Evolutionary conservation across 2,113 vertebrate species (phyloP).

Genomic region (Natator depressus): DNA sequence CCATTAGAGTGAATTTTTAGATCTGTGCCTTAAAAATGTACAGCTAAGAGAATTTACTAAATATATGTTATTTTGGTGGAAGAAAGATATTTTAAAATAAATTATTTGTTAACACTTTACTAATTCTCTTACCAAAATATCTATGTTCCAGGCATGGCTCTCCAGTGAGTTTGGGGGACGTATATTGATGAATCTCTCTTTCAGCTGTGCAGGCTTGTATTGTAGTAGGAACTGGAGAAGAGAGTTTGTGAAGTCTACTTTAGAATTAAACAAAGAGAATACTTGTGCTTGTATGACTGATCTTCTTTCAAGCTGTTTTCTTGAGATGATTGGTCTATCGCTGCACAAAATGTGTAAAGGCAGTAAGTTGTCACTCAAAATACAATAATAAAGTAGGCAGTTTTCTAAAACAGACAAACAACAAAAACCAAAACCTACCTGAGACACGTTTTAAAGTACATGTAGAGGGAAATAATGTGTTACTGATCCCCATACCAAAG

Average conservation of each 20-base stretch:
- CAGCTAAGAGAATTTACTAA: neutral
- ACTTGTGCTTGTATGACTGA: conserved; percentile 16
- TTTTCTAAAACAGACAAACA: conserved; percentile 50
- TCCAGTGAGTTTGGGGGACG: neutral
- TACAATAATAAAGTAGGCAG: conserved; percentile 24
- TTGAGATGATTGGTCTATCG: neutral
- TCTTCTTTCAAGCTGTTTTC: conserved; percentile 9
- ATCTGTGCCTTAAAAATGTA: neutral
- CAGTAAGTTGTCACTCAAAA: conserved; percentile 21
- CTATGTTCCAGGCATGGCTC: neutral
- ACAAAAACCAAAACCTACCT: neutral
- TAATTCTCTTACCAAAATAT: neutral
- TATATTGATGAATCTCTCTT: neutral
- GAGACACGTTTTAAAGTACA: conserved; percentile 21
- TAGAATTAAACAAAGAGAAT: conserved; percentile 52
- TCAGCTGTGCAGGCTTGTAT: neutral
- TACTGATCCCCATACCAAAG: conserved; percentile 48
- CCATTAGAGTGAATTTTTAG: neutral
- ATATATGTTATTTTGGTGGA: neutral
- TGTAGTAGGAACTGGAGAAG: conserved; percentile 15
- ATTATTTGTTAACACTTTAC: neutral
- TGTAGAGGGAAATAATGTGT: conserved; percentile 33
- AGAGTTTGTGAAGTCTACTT: conserved; percentile 24
- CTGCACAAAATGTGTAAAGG: neutral
- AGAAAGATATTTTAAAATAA: neutral